A percentile compares a stretch with the other conserved stretches of the same genome.
phyloP scores from a whole-genome alignment of 2,113 vertebrate genomes.

The Eptesicus fuscus region DNA sequence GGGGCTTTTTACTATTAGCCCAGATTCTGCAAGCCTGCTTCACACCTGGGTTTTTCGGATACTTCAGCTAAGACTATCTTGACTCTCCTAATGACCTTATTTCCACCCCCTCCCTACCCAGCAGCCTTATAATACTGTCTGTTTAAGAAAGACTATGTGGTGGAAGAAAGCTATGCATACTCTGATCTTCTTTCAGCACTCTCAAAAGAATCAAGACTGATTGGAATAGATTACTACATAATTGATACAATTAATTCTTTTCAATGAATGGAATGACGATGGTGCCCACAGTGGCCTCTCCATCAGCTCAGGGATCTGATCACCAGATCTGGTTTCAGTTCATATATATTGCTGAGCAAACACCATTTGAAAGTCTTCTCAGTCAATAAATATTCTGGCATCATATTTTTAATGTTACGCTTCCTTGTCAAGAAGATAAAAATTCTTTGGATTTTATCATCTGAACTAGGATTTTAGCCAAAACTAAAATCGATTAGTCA shows the following conservation, averaged over 20 bases:
- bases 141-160: neutral
- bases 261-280: conserved; percentile 33
- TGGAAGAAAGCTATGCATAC: neutral
- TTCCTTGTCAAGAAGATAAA: neutral
- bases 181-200: conserved; percentile 35
- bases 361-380: neutral
- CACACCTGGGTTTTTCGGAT: neutral
- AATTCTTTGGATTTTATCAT: neutral
- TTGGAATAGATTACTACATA: conserved; percentile 33
- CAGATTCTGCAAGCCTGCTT: neutral
- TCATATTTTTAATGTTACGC: neutral
- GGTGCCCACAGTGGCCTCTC: neutral
- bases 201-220: conserved; percentile 23
- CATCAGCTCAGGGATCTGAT: conserved; percentile 17
- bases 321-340: conserved; percentile 32
- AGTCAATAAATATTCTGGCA: neutral
- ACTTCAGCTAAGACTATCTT: neutral
- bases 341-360: neutral
- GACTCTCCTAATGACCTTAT: neutral
- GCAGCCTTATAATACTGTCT: neutral
- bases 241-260: conserved; percentile 57
- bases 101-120: neutral
- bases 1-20: neutral
- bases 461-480: neutral
- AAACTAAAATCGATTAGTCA: neutral